Conservation (phyloP, 2,797 vertebrate species). For the Notoglanidium macrostoma region DNA sequence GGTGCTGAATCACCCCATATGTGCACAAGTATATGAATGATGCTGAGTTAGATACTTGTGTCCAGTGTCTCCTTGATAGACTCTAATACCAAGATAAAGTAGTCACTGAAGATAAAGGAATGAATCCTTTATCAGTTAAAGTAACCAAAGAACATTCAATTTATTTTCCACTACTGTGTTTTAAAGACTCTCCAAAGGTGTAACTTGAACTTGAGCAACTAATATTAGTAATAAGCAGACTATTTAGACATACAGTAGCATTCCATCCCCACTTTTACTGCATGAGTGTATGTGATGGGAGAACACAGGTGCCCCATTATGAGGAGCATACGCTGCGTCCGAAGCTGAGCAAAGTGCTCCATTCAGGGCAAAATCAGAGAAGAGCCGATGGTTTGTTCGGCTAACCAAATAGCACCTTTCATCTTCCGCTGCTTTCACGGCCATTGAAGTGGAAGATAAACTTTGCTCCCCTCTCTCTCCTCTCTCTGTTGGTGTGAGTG, state of each 20-base stretch:
- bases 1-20: not conserved
- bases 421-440: slow-evolving; percentile 55
- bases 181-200: not conserved
- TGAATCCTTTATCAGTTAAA: not conserved
- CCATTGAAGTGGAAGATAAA: slow-evolving; percentile 58
- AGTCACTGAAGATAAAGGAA: not conserved
- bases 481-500: slow-evolving; percentile 42
- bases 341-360: slow-evolving; percentile 37
- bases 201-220: slow-evolving; percentile 10
- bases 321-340: slow-evolving; percentile 22
- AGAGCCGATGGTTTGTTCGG: slow-evolving; percentile 50
- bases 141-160: not conserved
- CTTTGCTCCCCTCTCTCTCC: slow-evolving; percentile 52
- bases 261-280: slow-evolving; percentile 12
- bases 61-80: not conserved
- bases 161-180: slow-evolving; percentile 7
- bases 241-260: not conserved
- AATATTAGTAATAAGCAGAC: slow-evolving; percentile 19
- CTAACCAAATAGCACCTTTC: slow-evolving; percentile 57
- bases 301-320: slow-evolving; percentile 42
- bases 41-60: no score
- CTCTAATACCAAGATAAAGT: not conserved
- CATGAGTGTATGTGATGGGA: slow-evolving; percentile 16
- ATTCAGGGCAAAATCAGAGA: slow-evolving; percentile 51
- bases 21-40: not conserved